Evolutionary conservation across 2,888 invertebrate genomes (phyloP).

Genomic region (Incurvaria masculella): DNA sequence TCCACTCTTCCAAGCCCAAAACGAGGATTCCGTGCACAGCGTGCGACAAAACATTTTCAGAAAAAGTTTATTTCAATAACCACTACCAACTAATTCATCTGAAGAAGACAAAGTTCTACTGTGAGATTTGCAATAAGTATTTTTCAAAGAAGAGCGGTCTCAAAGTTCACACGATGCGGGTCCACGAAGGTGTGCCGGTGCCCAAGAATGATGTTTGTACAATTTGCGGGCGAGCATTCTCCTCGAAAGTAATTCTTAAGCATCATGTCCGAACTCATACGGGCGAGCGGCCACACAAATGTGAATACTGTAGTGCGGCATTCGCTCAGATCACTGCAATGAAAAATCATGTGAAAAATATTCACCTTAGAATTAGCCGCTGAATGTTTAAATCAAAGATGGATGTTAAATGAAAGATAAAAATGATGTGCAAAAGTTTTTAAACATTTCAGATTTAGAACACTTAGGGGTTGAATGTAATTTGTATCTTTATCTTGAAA

Average conservation of each 20-base stretch:
- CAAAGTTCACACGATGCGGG: not conserved
- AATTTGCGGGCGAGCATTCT: slow-evolving; percentile 1
- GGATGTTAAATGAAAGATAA: too few relatives aligned
- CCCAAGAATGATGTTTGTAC: slow-evolving; percentile 1
- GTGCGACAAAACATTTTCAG: not conserved
- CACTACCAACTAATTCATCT: not conserved
- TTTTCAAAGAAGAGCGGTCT: not conserved
- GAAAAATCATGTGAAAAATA: too few relatives aligned
- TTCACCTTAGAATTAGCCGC: too few relatives aligned
- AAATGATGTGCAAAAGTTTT: too few relatives aligned
- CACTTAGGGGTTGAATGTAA: too few relatives aligned
- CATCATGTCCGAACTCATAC: slow-evolving; percentile 5
- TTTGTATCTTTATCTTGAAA: too few relatives aligned
- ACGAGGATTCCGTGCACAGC: not conserved
- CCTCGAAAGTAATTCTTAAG: not conserved
- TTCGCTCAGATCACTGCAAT: slow-evolving; percentile 1
- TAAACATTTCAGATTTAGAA: too few relatives aligned
- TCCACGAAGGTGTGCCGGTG: slow-evolving; percentile 1
- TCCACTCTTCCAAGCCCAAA: not conserved
- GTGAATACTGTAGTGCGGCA: not conserved
- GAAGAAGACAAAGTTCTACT: too few relatives aligned
- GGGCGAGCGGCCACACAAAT: slow-evolving; percentile 1
- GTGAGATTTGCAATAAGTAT: not conserved
- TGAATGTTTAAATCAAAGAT: too few relatives aligned
- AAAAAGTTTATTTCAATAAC: not conserved